These are phyloP conservation scores for Polymixis lichenea DNA, from an alignment of 2,888 invertebrate species.

Conservation along the genomic window DNA sequence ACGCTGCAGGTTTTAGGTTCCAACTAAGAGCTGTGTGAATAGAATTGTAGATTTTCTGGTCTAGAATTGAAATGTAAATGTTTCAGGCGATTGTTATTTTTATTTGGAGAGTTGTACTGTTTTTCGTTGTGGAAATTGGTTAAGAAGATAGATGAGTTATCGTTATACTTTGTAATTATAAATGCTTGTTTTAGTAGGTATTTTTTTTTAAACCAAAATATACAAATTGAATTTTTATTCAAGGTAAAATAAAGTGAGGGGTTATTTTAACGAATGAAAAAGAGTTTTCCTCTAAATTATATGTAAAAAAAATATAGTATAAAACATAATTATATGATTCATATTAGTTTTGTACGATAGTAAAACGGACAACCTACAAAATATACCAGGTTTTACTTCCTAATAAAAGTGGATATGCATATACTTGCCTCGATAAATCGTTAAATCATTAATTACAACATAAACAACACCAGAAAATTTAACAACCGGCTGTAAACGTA, in stretches of 20 bases:
- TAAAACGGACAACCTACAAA: not conserved
- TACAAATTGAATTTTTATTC: not conserved
- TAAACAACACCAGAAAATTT: constrained; percentile 17
- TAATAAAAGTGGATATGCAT: not conserved
- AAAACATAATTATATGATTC: not conserved
- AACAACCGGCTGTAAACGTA: constrained; percentile 56
- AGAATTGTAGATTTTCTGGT: constrained; percentile 71
- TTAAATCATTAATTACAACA: not conserved
- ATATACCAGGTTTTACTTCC: not conserved
- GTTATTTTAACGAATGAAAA: not conserved
- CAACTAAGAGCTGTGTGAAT: constrained; percentile 70
- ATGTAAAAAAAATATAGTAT: not conserved
- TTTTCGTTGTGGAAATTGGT: not conserved
- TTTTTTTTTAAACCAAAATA: not conserved
- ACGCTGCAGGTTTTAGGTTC: constrained; percentile 73
- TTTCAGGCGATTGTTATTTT: constrained; percentile 58
- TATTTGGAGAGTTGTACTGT: not conserved
- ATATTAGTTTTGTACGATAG: not conserved
- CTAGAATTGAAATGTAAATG: constrained; percentile 69
- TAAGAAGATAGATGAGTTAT: not conserved
- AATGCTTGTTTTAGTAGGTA: not conserved
- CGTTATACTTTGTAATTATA: not conserved
- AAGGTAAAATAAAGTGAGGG: not conserved
- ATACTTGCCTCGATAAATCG: not conserved
- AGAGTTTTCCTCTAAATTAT: not conserved